These are phyloP conservation scores for Falcaria lacertinaria DNA, from an alignment of 2,888 invertebrate species.

Conservation along the genomic window DNA sequence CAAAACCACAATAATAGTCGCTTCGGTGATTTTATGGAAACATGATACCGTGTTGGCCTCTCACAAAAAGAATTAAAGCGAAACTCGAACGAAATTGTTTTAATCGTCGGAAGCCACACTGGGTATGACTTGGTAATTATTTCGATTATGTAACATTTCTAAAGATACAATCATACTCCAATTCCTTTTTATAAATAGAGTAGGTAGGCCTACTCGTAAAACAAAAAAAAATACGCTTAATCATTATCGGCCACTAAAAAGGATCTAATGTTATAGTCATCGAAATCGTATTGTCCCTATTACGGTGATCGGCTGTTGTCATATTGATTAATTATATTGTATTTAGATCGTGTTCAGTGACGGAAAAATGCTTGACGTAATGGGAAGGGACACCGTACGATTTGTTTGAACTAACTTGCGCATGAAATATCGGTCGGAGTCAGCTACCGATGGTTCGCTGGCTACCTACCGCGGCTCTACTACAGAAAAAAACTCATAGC, in stretches of 20 bases:
- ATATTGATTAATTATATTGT: background rate
- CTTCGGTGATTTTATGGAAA: constrained; percentile 78
- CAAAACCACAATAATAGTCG: constrained; percentile 64
- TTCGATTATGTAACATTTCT: constrained; percentile 21
- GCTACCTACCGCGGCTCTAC: constrained; percentile 70
- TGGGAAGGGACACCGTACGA: constrained; percentile 72
- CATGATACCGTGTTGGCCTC: constrained; percentile 75
- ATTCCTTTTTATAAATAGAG: background rate
- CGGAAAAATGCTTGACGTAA: constrained; percentile 57
- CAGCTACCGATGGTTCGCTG: constrained; percentile 78
- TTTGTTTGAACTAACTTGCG: constrained; percentile 77
- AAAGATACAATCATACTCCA: background rate
- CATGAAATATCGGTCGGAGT: constrained; percentile 65
- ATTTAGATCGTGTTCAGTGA: constrained; percentile 36
- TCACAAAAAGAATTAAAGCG: constrained; percentile 69
- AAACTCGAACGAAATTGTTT: constrained; percentile 75
- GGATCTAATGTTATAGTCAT: background rate
- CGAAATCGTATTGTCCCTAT: background rate
- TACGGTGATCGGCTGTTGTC: background rate
- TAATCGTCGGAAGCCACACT: constrained; percentile 72
- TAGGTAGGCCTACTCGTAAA: too few species aligned
- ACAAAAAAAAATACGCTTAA: too few species aligned
- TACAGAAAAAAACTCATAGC: constrained; percentile 59
- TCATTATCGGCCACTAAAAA: too few species aligned
- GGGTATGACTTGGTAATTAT: constrained; percentile 45